phyloP scores from a whole-genome alignment of 2,888 invertebrate species.

The Elysia crispata region DNA sequence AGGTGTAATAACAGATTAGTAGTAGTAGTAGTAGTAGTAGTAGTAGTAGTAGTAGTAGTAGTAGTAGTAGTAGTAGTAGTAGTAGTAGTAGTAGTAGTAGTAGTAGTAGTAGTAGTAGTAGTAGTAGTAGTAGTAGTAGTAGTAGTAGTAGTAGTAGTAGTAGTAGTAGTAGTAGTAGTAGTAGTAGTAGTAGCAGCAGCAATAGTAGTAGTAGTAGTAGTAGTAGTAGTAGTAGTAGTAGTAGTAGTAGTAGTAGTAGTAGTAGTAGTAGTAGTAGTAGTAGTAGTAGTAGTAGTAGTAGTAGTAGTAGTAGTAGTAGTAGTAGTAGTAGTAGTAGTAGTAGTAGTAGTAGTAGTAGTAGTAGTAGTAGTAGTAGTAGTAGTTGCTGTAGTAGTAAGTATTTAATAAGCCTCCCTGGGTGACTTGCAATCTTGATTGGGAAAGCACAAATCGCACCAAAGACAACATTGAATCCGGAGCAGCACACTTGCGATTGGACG shows the following conservation, averaged over 20 bases:
- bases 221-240: conserved; percentile 31
- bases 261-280: conserved; percentile 11
- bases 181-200: conserved; percentile 15
- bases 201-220: conserved; percentile 28
- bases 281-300: conserved; percentile 30
- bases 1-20: too few species aligned
- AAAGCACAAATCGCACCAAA: too few species aligned
- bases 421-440: too few species aligned
- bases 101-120: conserved; percentile 30
- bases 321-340: conserved; percentile 29
- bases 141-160: not conserved
- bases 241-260: conserved; percentile 29
- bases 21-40: not conserved
- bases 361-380: conserved; percentile 31
- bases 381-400: too few species aligned
- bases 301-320: conserved; percentile 38
- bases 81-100: conserved; percentile 14
- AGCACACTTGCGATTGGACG: too few species aligned
- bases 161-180: not conserved
- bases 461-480: too few species aligned
- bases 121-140: conserved; percentile 21
- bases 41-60: not conserved
- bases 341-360: conserved; percentile 37
- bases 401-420: too few species aligned
- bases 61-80: not conserved